Conservation (phyloP, 30 jellyfish, hydroid and myxozoan genomes). For the Aurelia sp. region DNA sequence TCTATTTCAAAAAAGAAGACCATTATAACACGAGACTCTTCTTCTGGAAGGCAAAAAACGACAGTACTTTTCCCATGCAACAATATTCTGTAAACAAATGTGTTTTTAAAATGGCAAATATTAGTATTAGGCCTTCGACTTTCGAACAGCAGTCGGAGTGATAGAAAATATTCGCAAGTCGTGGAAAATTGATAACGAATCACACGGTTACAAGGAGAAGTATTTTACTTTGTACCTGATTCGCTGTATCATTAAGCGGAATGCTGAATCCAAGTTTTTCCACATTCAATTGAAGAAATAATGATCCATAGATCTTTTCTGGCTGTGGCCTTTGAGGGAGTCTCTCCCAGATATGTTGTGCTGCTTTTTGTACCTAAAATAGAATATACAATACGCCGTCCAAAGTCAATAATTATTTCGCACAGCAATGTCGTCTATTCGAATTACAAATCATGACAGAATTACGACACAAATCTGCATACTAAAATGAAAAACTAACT, state of each 20-base stretch:
- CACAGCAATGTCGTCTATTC: too few species aligned
- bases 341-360: constrained; percentile 78
- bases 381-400: too few species aligned
- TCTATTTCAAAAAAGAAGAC: too few species aligned
- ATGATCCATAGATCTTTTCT: constrained; percentile 51
- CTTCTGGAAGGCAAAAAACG: too few species aligned
- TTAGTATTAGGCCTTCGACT: not conserved
- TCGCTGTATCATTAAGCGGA: constrained; percentile 64
- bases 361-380: constrained; percentile 72
- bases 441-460: too few species aligned
- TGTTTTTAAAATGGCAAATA: too few species aligned
- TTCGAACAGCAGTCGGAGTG: not conserved
- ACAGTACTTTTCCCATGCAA: not conserved
- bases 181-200: too few species aligned
- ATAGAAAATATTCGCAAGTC: not conserved
- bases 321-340: constrained; percentile 80
- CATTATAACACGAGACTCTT: too few species aligned
- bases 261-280: constrained; percentile 83
- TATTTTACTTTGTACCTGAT: constrained; percentile 33
- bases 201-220: too few species aligned
- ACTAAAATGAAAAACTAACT: too few species aligned
- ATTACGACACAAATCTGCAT: too few species aligned
- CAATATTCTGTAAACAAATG: not conserved
- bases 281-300: constrained; percentile 81
- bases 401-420: too few species aligned